Evolutionary conservation across 2,888 invertebrate genomes (phyloP).

Genomic region (Pasiphila rectangulata): DNA sequence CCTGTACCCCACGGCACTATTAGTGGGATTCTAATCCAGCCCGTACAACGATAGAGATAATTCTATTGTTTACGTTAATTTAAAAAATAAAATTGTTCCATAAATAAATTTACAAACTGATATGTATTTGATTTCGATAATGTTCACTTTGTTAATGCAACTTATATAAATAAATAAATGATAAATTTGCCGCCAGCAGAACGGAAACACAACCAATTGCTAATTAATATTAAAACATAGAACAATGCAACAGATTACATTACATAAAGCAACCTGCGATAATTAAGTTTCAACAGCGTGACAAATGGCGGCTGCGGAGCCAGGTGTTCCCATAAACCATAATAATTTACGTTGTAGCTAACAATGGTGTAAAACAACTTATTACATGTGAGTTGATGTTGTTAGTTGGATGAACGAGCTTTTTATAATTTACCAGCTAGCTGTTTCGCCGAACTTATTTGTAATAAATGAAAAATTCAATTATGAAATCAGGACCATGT

Average conservation of each 20-base stretch:
- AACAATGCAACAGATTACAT: slow-evolving; percentile 2
- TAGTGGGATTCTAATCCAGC: too few species aligned
- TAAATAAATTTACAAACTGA: too few species aligned
- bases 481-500: too few species aligned
- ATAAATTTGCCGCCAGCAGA: not conserved
- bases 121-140: too few species aligned
- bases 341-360: slow-evolving; percentile 30
- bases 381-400: slow-evolving; percentile 9
- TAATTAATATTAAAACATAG: not conserved
- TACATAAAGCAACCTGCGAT: slow-evolving; percentile 10
- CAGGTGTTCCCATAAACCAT: slow-evolving; percentile 30
- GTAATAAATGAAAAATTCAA: too few species aligned
- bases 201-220: not conserved
- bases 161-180: too few species aligned
- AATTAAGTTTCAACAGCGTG: slow-evolving; percentile 32
- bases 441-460: too few species aligned
- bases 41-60: too few species aligned
- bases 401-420: slow-evolving; percentile 1
- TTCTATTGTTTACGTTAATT: too few species aligned
- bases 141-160: too few species aligned
- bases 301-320: slow-evolving; percentile 19
- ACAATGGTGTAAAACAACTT: slow-evolving; percentile 23
- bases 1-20: too few species aligned
- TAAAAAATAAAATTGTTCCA: too few species aligned
- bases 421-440: not conserved